Evolutionary conservation across 37 sponge, comb jelly and placozoan genomes (phyloP).

Genomic region (Geodia barretti): DNA sequence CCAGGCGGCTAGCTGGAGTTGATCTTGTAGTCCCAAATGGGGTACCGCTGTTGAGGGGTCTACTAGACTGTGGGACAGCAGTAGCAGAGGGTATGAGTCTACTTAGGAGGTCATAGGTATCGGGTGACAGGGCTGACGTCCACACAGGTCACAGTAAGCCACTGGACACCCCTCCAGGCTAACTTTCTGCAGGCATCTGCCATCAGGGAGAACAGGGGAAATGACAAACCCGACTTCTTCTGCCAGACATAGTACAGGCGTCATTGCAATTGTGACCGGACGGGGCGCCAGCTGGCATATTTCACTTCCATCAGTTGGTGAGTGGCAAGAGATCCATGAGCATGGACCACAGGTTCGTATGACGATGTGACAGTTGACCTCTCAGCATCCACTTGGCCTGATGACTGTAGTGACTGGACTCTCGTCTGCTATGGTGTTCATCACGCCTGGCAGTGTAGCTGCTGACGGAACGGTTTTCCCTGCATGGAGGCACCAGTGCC

Average conservation of each 20-base stretch:
- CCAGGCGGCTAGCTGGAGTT: constrained; percentile 52
- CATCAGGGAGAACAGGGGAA: not conserved
- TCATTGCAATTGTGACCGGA: constrained; percentile 40
- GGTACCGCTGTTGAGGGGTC: constrained; percentile 15
- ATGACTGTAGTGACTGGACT: constrained; percentile 2
- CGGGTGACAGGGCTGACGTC: constrained; percentile 56
- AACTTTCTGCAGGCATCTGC: constrained; percentile 44
- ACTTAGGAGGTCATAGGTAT: constrained; percentile 12
- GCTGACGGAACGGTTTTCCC: no score
- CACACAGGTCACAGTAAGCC: constrained; percentile 16
- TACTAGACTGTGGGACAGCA: constrained; percentile 1
- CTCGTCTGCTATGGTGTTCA: constrained; percentile 27
- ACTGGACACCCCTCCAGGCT: constrained; percentile 1
- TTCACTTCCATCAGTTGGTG: constrained; percentile 42
- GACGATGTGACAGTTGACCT: not conserved
- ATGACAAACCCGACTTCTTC: no score
- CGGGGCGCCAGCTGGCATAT: constrained; percentile 57
- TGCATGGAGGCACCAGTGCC: constrained; percentile 60
- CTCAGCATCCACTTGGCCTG: constrained; percentile 32
- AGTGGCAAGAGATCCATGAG: constrained; percentile 50
- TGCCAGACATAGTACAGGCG: constrained; percentile 8
- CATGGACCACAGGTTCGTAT: constrained; percentile 11
- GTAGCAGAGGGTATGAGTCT: constrained; percentile 12
- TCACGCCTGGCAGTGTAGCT: constrained; percentile 44
- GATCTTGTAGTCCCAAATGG: not conserved